phyloP scores from a whole-genome alignment of 2,113 vertebrate species.

The Apaloderma vittatum region DNA sequence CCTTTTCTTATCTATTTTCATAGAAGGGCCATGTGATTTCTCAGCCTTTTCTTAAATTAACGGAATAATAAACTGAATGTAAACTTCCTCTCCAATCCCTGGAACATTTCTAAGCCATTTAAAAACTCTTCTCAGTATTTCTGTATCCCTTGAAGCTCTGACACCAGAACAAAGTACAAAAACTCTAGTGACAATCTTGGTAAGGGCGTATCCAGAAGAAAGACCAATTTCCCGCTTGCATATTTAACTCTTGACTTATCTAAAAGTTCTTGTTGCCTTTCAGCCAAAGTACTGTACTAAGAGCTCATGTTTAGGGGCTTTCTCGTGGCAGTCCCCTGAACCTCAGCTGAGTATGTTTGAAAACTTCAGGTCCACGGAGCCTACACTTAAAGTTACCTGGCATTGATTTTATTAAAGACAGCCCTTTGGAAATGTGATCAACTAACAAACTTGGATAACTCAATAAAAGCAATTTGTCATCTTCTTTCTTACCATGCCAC shows the following conservation, averaged over 20 bases:
- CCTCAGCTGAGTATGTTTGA: not conserved
- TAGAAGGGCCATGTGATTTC: not conserved
- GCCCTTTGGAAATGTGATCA: not conserved
- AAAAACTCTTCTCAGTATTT: not conserved
- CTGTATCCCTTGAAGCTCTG: not conserved
- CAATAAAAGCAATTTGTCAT: not conserved
- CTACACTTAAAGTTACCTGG: no score
- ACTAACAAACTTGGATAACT: not conserved
- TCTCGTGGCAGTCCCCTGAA: not conserved
- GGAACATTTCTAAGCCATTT: not conserved
- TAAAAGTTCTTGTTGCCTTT: not conserved
- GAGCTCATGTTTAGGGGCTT: not conserved
- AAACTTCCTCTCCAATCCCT: not conserved
- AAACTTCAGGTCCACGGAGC: not conserved
- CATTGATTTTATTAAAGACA: not conserved
- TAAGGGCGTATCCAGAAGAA: not conserved
- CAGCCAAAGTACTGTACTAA: not conserved
- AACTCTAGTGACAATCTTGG: not conserved
- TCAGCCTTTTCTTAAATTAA: not conserved
- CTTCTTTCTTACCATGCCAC: not conserved
- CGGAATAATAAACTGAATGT: not conserved
- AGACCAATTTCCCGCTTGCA: not conserved
- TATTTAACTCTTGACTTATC: not conserved
- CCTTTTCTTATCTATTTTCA: not conserved
- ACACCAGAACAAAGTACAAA: not conserved